Evolutionary conservation across 2,113 vertebrate genomes (phyloP), one percentile per base, ranked within the genome.

Genomic region (Thymallus thymallus): DNA sequence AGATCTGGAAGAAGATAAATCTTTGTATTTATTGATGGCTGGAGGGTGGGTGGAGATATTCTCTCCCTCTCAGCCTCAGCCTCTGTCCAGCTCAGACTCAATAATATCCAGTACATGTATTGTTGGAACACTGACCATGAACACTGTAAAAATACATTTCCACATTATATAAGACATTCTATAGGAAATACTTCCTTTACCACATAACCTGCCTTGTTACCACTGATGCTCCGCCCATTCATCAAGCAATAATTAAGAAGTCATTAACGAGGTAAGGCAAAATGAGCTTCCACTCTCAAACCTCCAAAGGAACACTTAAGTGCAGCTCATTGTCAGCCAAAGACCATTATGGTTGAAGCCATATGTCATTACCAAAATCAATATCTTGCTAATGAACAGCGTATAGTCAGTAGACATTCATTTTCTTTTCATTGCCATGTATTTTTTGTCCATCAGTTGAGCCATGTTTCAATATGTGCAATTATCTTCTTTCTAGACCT

Each of bases 181-280:
- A 41, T 3, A 2, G 10, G 35, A 41, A 41, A 41, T 41, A 41
- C 35, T 41, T 26, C 26, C 26, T 26, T 41, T 10, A 41, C 9
- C 35, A 41, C 56, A 7, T 60, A 9, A 60, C 6, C 20, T 60
- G 12, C 46, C 13, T 51, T 13, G 14, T 51, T 51, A 4, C 16
- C 13, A 1, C 14, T 18, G 46, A 18, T 18, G 14, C n/a, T 7
- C 9, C 6, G 46, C 12, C 68, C 23, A 16, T 4, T 14, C 16
- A n/a, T 4, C 35, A 45, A 46, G 69, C 16, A 68, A 71, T 79
- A 75, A 83, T 83, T 80, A 77, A 80, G 72, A 75, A 67, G 71
- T 80, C 68, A 79, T 76, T 62, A 74, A 35, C 10, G 30, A 56
- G 55, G 32, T 69, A 56, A 48, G 23, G 67, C 48, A 74, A 69